Percentiles rank a stretch among this genome's conserved stretches.
Conservation (phyloP, 2,888 invertebrate genomes). For the Pseudococcus jackbeardsleyi region DNA sequence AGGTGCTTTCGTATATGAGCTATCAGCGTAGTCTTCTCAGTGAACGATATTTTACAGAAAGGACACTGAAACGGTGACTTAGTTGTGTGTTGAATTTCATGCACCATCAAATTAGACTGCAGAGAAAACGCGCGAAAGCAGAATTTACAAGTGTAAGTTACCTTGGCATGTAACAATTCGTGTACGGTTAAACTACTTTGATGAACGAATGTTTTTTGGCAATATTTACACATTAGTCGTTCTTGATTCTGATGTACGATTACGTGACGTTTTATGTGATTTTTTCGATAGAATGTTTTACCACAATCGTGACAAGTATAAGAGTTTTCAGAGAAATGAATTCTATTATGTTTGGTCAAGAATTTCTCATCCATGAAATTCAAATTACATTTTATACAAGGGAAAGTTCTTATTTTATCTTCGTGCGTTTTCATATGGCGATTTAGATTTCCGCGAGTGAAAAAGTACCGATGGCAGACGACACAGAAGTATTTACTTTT, state of each 20-base stretch:
- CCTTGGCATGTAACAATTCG: not conserved
- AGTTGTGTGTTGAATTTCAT: conserved; percentile 11
- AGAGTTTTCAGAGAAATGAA: not conserved
- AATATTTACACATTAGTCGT: not conserved
- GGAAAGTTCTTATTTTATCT: not conserved
- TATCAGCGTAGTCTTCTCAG: not conserved
- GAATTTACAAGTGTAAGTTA: conserved; percentile 1
- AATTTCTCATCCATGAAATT: not conserved
- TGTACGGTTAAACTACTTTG: conserved; percentile 13
- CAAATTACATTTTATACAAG: not conserved
- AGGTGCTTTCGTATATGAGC: not conserved
- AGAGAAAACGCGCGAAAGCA: conserved; percentile 1
- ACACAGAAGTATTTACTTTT: conserved; percentile 2
- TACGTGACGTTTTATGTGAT: not conserved
- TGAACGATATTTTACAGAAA: not conserved
- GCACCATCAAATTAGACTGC: conserved; percentile 31
- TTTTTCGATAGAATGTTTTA: conserved; percentile 21
- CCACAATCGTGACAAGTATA: conserved; percentile 11
- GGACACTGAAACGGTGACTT: not conserved
- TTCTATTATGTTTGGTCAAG: not conserved
- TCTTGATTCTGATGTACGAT: not conserved
- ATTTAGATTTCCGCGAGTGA: not conserved
- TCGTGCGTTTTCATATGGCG: not conserved
- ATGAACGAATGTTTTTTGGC: conserved; percentile 50
- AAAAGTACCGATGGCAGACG: conserved; percentile 3